Base-by-base conservation (phyloP, 2,113 vertebrate genomes). In the Mesoclemmys tuberculata region DNA sequence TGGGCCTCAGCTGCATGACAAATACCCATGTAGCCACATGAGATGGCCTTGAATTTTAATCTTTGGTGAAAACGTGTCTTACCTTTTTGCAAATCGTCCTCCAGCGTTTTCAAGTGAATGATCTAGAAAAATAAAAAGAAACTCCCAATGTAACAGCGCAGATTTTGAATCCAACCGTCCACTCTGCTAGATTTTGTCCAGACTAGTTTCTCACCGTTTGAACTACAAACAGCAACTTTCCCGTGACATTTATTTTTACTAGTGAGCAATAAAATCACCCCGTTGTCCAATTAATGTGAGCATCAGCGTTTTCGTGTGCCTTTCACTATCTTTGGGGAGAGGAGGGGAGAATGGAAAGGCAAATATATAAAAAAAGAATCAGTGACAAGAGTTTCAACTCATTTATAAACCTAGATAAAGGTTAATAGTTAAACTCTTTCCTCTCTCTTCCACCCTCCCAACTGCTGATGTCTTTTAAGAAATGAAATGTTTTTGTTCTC, bases 351-450 rank as follows among this genome's bases (percentile, higher is more conserved):
- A 80, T 41, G 93, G 35, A 38, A 95, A 93, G 88, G 75, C 83
- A 93, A 91, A 91, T 27, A 84, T 75, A n/a, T 91, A 64, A 84
- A 93, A 92, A 93, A 84, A 89, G 61, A 64, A 83, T 88, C 90
- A 87, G 85, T 89, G 93, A 71, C 85, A 58, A 6, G 46, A 77
- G 86, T 95, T 93, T 92, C 85, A 90, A 77, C 46, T 92, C 56
- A 93, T 97, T 93, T 95, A 96, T 29, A 29, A 64, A 96, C 93
- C 84, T 85, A 82, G 94, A 97, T 95, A 95, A 96, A 87, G 85
- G 95, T 90, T 95, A 93, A 96, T 93, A 96, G 95, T 97, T 97
- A 97, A 98, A 88, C 95, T 91, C 82, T 80, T 96, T 95, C 82
- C 89, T 92, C 82, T 90, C 85, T 54, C 49, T 86, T 92, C 96